Evolutionary conservation across 2,797 vertebrate species (phyloP), one percentile per base, ranked within the genome.

Genomic region (Pipistrellus pipistrellus): DNA sequence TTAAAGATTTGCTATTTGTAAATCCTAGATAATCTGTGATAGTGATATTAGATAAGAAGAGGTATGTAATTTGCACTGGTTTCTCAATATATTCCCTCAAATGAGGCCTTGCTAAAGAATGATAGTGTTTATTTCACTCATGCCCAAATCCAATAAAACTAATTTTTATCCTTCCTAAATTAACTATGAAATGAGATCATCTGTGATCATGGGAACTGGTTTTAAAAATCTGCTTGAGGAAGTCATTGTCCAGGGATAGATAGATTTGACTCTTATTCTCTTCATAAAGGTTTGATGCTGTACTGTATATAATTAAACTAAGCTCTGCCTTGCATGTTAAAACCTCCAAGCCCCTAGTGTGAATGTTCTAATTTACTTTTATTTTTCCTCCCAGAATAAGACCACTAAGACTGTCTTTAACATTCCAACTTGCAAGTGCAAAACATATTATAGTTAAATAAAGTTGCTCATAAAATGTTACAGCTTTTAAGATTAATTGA

Each of bases 401-500:
- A 2, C 15, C 17, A 48, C 11, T 10, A 30, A 51, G 0, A 84
- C 53, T 83, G 53, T n/a, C 64, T 62, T 62, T 62, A 62, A 66
- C 30, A 73, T 76, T 55, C 15, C 51, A 68, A 55, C n/a, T 91
- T 96, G 64, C 18, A 93, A 93, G 18, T 73, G 6, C 4, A 86
- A 92, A 91, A 69, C 27, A 21, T 27, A 78, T 44, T 46, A 35
- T 53, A 53, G 55, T 51, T 93, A 88, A 92, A 62, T 83, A 75
- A n/a, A 85, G 12, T 84, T 87, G 21, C 15, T 64, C 44, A 1
- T 78, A 82, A 95, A 92, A 71, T 59, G 6, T 35, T 78, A n/a
- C 13, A 80, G 4, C 53, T 91, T 92, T 80, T 48, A 85, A 69
- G 4, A 86, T 87, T 48, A 57, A 41, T 14, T 66, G 15, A 13